A percentile compares a stretch with the other conserved stretches of the same genome.
phyloP scores from a whole-genome alignment of 2,113 vertebrate genomes.

The Tyrannus savana region DNA sequence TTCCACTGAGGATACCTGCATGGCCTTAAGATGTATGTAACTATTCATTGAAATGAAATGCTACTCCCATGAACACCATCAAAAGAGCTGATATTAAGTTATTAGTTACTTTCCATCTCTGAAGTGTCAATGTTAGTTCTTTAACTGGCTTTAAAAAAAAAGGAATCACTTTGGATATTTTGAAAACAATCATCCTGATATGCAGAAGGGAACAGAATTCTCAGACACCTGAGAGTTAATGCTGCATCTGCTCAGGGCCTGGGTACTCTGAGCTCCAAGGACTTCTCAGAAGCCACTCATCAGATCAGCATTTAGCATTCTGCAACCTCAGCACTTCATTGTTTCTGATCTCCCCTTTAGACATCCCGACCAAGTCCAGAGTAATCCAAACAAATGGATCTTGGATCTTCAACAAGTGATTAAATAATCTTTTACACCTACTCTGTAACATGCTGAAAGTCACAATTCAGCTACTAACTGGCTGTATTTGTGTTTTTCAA shows the following conservation, averaged over 20 bases:
- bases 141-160: neutral
- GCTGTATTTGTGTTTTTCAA: conserved; percentile 1
- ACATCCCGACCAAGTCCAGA: neutral
- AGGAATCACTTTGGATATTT: neutral
- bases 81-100: neutral
- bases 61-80: neutral
- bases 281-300: neutral
- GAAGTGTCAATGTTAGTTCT: neutral
- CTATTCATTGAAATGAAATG: neutral
- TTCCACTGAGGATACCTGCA: neutral
- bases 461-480: neutral
- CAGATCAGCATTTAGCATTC: neutral
- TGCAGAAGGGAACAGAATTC: neutral
- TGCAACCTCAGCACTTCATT: neutral
- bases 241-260: neutral
- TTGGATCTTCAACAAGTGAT: neutral
- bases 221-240: neutral
- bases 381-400: neutral
- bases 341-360: neutral
- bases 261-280: neutral
- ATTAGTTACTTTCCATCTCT: neutral
- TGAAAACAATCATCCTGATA: neutral
- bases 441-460: neutral
- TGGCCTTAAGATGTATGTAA: neutral
- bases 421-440: neutral